Conservation (phyloP, 2,888 invertebrate species). For the Eremobia ochroleuca region DNA sequence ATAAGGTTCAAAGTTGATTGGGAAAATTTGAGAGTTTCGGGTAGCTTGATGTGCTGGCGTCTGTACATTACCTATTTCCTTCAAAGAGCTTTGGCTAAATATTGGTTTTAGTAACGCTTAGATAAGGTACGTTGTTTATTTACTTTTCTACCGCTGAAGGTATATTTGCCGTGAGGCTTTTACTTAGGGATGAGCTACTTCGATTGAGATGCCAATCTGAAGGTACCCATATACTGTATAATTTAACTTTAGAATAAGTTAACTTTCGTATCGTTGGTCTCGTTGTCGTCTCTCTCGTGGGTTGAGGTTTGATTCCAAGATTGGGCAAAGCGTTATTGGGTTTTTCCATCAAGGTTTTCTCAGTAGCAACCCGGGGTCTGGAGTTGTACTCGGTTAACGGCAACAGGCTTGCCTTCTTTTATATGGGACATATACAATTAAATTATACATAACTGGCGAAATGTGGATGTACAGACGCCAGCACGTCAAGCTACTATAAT, state of each 20-base stretch:
- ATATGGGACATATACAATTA: neutral
- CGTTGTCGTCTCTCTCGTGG: no score
- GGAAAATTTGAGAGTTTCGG: no score
- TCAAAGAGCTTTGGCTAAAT: slow-evolving; percentile 18
- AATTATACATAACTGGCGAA: neutral
- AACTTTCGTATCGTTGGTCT: neutral
- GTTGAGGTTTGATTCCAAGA: neutral
- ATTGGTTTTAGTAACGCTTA: slow-evolving; percentile 33
- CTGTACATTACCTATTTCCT: slow-evolving; percentile 11
- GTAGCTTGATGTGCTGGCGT: no score
- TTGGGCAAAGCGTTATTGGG: neutral
- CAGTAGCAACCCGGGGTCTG: neutral
- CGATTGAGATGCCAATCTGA: neutral
- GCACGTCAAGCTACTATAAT: no score
- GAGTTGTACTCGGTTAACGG: neutral
- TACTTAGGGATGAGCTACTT: neutral
- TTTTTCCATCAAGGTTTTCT: neutral
- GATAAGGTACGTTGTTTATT: slow-evolving; percentile 24
- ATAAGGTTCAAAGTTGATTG: no score
- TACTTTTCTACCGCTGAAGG: slow-evolving; percentile 22
- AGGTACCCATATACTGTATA: neutral
- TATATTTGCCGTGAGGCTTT: slow-evolving; percentile 15
- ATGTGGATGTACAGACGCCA: neutral
- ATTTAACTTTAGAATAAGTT: neutral
- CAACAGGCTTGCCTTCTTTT: neutral